Conservation (phyloP, 2,888 invertebrate genomes). For the Stenolophus ochropezus region DNA sequence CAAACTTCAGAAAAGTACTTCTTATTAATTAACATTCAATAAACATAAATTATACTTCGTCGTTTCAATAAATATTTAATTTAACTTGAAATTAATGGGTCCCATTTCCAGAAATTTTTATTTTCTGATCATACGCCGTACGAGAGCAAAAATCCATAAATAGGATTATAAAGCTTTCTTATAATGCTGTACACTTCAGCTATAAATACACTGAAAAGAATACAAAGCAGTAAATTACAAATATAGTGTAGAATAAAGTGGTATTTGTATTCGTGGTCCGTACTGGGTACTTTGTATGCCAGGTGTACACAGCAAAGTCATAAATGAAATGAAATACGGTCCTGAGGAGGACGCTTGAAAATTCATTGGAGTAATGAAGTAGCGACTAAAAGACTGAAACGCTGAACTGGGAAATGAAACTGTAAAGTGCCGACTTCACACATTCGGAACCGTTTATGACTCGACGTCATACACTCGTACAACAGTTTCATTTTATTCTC, state of each 20-base stretch:
- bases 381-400: neutral
- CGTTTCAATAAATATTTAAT: too few relatives aligned
- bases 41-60: neutral
- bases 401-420: neutral
- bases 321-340: constrained; percentile 4
- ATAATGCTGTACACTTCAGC: too few relatives aligned
- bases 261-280: neutral
- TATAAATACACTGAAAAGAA: too few relatives aligned
- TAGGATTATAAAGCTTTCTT: too few relatives aligned
- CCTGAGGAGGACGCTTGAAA: neutral
- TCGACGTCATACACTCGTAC: too few relatives aligned
- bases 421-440: neutral
- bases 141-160: too few relatives aligned
- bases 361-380: constrained; percentile 2
- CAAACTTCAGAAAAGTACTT: neutral
- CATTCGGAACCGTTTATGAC: neutral
- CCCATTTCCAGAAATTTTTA: too few relatives aligned
- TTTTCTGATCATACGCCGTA: too few relatives aligned
- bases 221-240: neutral
- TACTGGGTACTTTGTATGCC: neutral
- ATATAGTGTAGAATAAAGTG: neutral
- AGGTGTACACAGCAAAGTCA: too few relatives aligned
- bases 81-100: too few relatives aligned
- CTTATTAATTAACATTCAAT: neutral
- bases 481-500: too few relatives aligned